Percentiles rank a stretch among this genome's conserved stretches.
Conservation (phyloP, 2,797 vertebrate species). For the Siniperca undulata region DNA sequence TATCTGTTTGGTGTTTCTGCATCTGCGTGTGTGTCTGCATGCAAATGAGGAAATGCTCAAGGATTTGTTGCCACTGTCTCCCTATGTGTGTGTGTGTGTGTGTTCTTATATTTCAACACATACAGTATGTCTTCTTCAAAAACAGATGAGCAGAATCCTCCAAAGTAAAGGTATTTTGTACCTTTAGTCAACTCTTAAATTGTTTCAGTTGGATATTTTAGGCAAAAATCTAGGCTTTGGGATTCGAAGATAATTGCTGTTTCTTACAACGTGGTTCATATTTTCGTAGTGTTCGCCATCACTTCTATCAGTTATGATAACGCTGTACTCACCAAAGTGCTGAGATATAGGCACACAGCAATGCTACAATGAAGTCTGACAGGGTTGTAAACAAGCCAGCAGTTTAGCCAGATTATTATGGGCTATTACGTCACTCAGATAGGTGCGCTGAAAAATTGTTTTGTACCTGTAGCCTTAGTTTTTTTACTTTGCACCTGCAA, state of each 20-base stretch:
- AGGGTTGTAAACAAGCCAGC: background rate
- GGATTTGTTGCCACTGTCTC: background rate
- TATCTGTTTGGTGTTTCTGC: slow-evolving; percentile 37
- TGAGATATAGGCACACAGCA: background rate
- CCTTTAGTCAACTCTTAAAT: background rate
- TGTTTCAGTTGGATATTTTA: background rate
- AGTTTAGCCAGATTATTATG: background rate
- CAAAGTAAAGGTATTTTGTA: background rate
- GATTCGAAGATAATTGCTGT: background rate
- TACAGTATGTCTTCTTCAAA: background rate
- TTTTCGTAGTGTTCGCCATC: background rate
- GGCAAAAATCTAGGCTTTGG: background rate
- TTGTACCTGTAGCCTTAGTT: background rate
- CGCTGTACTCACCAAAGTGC: background rate
- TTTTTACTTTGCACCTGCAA: no score
- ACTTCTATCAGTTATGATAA: background rate
- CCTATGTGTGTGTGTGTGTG: background rate
- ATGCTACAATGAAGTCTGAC: background rate
- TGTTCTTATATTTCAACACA: slow-evolving; percentile 1
- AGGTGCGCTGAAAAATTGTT: no score
- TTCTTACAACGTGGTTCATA: background rate
- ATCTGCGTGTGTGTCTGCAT: slow-evolving; percentile 26
- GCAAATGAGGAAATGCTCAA: slow-evolving; percentile 17
- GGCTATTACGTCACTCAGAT: background rate
- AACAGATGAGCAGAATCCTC: background rate